Evolutionary conservation across 2,888 invertebrate species (phyloP).

Genomic region (Eumerus sabulonum): DNA sequence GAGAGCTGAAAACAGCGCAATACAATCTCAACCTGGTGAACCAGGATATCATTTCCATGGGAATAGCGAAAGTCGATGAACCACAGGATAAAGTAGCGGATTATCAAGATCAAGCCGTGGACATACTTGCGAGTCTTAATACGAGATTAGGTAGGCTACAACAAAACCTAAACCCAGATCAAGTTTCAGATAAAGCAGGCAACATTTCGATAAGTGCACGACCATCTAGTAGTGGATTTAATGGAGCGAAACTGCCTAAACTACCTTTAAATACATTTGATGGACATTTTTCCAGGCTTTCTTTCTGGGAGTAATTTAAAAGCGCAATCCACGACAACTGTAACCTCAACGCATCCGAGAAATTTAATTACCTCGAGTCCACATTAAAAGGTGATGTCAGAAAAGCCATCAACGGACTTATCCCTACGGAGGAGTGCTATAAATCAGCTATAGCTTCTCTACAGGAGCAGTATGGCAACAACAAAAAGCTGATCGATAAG

Average conservation of each 20-base stretch:
- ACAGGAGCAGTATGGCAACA: slow-evolving; percentile 36
- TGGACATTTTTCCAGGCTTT: slow-evolving; percentile 16
- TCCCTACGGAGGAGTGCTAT: slow-evolving; percentile 17
- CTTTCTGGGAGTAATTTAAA: slow-evolving; percentile 42
- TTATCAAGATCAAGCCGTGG: not conserved
- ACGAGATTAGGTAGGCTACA: not conserved
- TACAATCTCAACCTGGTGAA: slow-evolving; percentile 3
- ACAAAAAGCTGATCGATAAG: slow-evolving; percentile 6
- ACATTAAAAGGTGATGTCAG: slow-evolving; percentile 30
- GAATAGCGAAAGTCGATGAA: not conserved
- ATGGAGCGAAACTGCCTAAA: not conserved
- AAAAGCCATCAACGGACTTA: slow-evolving; percentile 26
- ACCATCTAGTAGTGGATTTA: not conserved
- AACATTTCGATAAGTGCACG: not conserved
- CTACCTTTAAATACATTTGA: slow-evolving; percentile 32
- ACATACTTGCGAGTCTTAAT: not conserved
- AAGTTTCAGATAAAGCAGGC: not conserved
- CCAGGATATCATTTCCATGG: slow-evolving; percentile 5
- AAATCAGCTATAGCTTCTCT: slow-evolving; percentile 16
- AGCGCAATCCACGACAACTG: slow-evolving; percentile 18
- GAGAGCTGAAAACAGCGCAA: not conserved
- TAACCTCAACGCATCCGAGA: slow-evolving; percentile 3
- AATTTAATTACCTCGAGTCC: slow-evolving; percentile 34
- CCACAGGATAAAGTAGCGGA: no score
- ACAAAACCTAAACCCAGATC: not conserved